Evolutionary conservation across 2,113 vertebrate species (phyloP).

Genomic region (Phainopepla nitens): DNA sequence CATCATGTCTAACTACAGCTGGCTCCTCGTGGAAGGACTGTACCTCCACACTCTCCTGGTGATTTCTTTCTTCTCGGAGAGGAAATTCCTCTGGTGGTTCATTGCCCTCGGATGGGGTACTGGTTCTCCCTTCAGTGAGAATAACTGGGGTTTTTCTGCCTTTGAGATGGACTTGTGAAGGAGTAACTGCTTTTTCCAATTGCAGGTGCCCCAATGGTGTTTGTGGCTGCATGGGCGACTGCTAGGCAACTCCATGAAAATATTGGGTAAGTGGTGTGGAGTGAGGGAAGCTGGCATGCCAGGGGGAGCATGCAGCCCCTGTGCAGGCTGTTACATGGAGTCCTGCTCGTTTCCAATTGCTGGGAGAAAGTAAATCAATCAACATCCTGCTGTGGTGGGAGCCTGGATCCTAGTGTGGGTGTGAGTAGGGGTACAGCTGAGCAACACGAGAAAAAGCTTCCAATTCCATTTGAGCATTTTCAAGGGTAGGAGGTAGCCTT

Average conservation of each 20-base stretch:
- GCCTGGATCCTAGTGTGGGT: not conserved
- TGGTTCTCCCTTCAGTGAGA: conserved; percentile 25
- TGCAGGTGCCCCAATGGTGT: conserved; percentile 79
- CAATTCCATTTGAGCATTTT: not conserved
- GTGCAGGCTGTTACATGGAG: fast-evolving
- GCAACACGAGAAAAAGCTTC: not conserved
- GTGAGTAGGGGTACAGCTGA: not conserved
- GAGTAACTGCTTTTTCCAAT: conserved; percentile 6
- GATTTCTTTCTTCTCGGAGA: conserved; percentile 88
- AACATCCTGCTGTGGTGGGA: not conserved
- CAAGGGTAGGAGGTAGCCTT: not conserved
- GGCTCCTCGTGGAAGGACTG: conserved; percentile 91
- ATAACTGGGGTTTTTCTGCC: not conserved
- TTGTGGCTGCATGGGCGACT: conserved; percentile 81
- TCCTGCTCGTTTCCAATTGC: not conserved
- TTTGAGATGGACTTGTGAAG: not conserved
- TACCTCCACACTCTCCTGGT: conserved; percentile 89
- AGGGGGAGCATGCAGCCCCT: not conserved
- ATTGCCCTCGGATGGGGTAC: conserved; percentile 90
- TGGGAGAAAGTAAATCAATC: not conserved
- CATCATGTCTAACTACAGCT: conserved; percentile 93
- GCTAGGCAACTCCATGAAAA: conserved; percentile 86
- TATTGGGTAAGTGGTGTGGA: conserved; percentile 73
- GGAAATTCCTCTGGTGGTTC: conserved; percentile 84
- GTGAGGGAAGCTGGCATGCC: not conserved